phyloP scores from a whole-genome alignment of 64 coral and sea anemone genomes.

The Stylophora pistillata region DNA sequence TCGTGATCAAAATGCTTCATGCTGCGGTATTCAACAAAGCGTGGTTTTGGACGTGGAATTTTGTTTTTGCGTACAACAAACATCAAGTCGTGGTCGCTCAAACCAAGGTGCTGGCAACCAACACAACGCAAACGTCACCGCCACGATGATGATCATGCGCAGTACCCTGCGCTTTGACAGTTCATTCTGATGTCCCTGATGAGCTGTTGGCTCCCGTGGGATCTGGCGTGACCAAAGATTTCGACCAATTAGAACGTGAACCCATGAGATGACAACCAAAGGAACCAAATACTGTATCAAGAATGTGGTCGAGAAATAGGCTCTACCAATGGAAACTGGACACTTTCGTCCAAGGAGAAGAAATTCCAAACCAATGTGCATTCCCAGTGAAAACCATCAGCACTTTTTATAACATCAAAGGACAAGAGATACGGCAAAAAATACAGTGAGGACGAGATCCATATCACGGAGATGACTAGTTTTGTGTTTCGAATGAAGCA shows the following conservation, averaged over 20 bases:
- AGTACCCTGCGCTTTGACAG: conserved; percentile 71
- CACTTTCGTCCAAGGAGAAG: conserved; percentile 1
- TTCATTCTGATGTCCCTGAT: too few relatives aligned
- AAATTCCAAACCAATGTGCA: conserved; percentile 70
- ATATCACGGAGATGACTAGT: conserved; percentile 49
- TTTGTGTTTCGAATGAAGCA: conserved; percentile 89
- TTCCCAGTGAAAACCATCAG: conserved; percentile 11
- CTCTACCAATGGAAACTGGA: conserved; percentile 48
- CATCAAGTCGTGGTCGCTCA: too few relatives aligned
- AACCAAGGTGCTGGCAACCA: conserved; percentile 85
- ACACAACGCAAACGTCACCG: conserved; percentile 69
- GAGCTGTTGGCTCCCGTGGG: conserved; percentile 63
- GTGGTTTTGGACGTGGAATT: too few relatives aligned
- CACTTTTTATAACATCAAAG: conserved; percentile 40
- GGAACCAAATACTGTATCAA: conserved; percentile 74
- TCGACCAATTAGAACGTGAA: conserved; percentile 68
- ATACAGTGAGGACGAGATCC: too few relatives aligned
- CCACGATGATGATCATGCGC: conserved; percentile 86
- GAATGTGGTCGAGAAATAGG: conserved; percentile 68
- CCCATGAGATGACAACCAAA: conserved; percentile 40
- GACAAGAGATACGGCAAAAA: conserved; percentile 70
- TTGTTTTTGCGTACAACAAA: too few relatives aligned
- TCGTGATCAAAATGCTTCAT: too few relatives aligned
- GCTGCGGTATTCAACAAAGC: too few relatives aligned
- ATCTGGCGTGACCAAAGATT: conserved; percentile 71